A percentile compares a stretch with the other conserved stretches of the same genome.
Evolutionary conservation across 2,797 vertebrate genomes (phyloP).

Genomic region (Acipenser transmontanus): DNA sequence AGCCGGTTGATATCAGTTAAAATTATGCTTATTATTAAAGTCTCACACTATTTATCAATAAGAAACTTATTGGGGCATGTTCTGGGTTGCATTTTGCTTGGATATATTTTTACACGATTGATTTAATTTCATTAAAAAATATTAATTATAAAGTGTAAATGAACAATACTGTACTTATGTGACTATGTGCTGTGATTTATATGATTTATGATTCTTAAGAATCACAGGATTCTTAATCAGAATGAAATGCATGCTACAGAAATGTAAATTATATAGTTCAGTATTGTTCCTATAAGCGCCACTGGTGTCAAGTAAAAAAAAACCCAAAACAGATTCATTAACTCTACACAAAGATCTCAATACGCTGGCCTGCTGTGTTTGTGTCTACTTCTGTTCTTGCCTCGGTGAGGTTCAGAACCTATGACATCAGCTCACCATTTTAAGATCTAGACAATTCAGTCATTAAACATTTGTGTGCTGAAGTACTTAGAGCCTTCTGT

Average conservation of each 20-base stretch:
- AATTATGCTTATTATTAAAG: not conserved
- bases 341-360: not conserved
- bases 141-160: not conserved
- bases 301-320: too few relatives aligned
- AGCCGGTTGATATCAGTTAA: not conserved
- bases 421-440: conserved; percentile 7
- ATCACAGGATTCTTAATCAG: too few relatives aligned
- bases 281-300: too few relatives aligned
- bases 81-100: too few relatives aligned
- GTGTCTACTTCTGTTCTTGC: not conserved
- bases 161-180: too few relatives aligned
- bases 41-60: too few relatives aligned
- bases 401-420: not conserved
- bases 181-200: too few relatives aligned
- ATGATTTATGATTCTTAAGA: too few relatives aligned
- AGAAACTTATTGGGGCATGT: too few relatives aligned
- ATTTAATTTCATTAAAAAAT: not conserved
- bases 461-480: conserved; percentile 12
- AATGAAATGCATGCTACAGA: too few relatives aligned
- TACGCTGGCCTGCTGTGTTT: not conserved
- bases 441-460: not conserved
- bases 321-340: not conserved
- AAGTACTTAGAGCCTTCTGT: not conserved
- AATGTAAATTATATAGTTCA: too few relatives aligned
- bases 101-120: too few relatives aligned